Percentiles rank a stretch among this genome's conserved stretches.
Conservation (phyloP, 2,797 vertebrate genomes). For the Coccyzus lansbergi region DNA sequence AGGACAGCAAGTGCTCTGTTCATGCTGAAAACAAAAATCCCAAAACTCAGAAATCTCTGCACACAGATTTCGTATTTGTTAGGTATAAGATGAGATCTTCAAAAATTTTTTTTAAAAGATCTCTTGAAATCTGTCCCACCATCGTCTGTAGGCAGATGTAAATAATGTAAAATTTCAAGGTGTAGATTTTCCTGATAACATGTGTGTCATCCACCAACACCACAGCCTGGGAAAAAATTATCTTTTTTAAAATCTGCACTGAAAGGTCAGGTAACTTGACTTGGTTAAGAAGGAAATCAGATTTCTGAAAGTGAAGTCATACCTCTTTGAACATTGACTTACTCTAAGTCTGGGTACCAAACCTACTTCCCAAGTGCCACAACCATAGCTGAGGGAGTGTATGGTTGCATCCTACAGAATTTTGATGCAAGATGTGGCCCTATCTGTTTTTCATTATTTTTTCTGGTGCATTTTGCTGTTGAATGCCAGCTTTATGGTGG, state of each 20-base stretch:
- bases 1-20: background rate
- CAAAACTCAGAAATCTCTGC: background rate
- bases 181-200: slow-evolving; percentile 6
- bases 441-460: background rate
- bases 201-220: slow-evolving; percentile 28
- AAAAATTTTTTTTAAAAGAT: background rate
- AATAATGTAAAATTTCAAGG: slow-evolving; percentile 19
- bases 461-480: background rate
- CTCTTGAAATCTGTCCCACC: background rate
- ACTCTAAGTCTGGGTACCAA: background rate
- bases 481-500: background rate
- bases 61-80: background rate
- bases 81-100: background rate
- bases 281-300: background rate
- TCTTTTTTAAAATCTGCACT: background rate
- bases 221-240: background rate
- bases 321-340: background rate
- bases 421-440: background rate
- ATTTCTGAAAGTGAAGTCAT: background rate
- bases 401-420: background rate
- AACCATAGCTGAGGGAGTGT: background rate
- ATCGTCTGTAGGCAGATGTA: slow-evolving; percentile 3
- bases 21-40: background rate
- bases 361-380: background rate
- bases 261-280: slow-evolving; percentile 22